Evolutionary conservation across 2,888 invertebrate species (phyloP).

Genomic region (Aleiodes alternator): DNA sequence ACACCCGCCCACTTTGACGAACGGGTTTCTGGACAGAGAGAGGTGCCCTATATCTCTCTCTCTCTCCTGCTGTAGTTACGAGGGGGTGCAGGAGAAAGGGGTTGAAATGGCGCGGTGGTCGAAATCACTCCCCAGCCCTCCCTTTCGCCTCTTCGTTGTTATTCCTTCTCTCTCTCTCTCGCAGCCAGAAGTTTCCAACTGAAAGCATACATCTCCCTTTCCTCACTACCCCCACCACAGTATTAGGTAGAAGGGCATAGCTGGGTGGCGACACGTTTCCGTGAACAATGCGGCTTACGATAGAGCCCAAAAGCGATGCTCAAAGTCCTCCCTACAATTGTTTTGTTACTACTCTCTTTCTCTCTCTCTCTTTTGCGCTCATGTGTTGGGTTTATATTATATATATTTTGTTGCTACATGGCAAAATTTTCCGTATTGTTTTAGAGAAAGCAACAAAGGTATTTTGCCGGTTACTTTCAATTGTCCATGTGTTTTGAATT

Average conservation of each 20-base stretch:
- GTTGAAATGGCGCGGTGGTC: slow-evolving; percentile 36
- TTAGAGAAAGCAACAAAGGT: slow-evolving; percentile 2
- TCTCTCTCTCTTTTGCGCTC: not conserved
- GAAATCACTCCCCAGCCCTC: slow-evolving; percentile 37
- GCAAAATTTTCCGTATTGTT: not conserved
- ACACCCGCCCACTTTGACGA: slow-evolving; percentile 48
- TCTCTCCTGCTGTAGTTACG: slow-evolving; percentile 4
- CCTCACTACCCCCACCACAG: slow-evolving; percentile 17
- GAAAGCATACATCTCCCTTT: slow-evolving; percentile 34
- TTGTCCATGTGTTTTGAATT: slow-evolving; percentile 3
- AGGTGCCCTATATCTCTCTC: not conserved
- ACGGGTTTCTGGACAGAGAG: slow-evolving; percentile 28
- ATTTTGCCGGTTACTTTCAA: not conserved
- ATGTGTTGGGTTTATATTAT: slow-evolving; percentile 22
- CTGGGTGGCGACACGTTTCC: slow-evolving; percentile 44
- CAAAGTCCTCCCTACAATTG: slow-evolving; percentile 35
- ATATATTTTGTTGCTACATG: slow-evolving; percentile 23
- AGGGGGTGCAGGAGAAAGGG: slow-evolving; percentile 11
- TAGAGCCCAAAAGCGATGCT: slow-evolving; percentile 21
- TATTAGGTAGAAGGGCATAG: slow-evolving; percentile 31
- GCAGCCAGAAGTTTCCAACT: slow-evolving; percentile 17
- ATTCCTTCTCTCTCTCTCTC: slow-evolving; percentile 27
- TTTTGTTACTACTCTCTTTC: slow-evolving; percentile 9
- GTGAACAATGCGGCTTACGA: slow-evolving; percentile 45
- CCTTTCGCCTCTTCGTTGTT: slow-evolving; percentile 16